phyloP scores from a whole-genome alignment of 2,797 vertebrate species.

The Acrossocheilus wenchowensis region DNA sequence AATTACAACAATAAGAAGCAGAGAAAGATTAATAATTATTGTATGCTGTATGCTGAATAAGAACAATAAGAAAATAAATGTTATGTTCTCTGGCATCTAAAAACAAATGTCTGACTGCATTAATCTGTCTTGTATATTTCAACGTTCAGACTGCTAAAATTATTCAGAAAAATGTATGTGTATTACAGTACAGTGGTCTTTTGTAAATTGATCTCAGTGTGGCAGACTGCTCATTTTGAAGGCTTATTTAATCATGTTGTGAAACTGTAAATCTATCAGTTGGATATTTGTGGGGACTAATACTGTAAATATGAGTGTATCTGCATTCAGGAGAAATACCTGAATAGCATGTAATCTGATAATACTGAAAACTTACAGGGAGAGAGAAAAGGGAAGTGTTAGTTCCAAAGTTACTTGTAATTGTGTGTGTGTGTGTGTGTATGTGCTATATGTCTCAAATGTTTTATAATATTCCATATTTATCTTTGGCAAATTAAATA shows the following conservation, averaged over 20 bases:
- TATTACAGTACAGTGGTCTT: background rate
- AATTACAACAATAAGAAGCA: background rate
- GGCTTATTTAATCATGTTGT: background rate
- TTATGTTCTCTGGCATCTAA: background rate
- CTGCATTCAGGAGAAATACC: background rate
- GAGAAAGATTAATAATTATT: conserved; percentile 1
- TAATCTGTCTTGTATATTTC: background rate
- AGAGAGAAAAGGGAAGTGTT: background rate
- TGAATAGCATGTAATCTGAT: background rate
- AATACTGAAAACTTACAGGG: background rate
- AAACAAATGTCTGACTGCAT: background rate
- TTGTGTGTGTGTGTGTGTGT: too few relatives aligned
- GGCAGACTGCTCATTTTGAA: background rate
- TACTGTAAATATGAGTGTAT: background rate
- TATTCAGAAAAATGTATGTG: background rate
- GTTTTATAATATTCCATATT: background rate
- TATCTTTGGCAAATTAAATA: background rate
- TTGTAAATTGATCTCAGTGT: conserved; percentile 9
- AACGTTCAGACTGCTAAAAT: background rate
- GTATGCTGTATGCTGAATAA: background rate
- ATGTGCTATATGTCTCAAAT: background rate
- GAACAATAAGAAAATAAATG: background rate
- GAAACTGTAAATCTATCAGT: conserved; percentile 1
- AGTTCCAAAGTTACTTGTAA: background rate
- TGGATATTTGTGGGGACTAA: background rate